phyloP scores from a whole-genome alignment of 2,888 invertebrate species.

The Euphydryas editha region DNA sequence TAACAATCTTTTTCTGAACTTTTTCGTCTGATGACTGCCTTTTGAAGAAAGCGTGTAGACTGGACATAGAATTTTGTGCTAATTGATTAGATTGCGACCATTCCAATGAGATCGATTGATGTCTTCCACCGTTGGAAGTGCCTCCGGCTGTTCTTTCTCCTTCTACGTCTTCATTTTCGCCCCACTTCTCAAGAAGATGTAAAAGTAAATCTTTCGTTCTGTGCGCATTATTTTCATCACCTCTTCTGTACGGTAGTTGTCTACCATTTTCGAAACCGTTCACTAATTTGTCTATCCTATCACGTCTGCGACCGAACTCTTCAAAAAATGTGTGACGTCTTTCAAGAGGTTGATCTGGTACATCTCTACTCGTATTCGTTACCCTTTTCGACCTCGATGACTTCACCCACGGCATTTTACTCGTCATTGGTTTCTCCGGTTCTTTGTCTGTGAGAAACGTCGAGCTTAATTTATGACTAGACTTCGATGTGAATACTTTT shows the following conservation, averaged over 20 bases:
- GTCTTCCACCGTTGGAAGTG: constrained; percentile 75
- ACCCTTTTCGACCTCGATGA: constrained; percentile 84
- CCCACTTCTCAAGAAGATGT: constrained; percentile 90
- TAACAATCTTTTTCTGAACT: constrained; percentile 68
- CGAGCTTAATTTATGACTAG: constrained; percentile 70
- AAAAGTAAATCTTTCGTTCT: constrained; percentile 90
- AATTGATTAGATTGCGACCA: constrained; percentile 89
- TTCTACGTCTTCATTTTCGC: constrained; percentile 82
- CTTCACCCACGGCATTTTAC: constrained; percentile 82
- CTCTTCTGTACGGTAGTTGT: constrained; percentile 76
- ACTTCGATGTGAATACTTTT: constrained; percentile 71
- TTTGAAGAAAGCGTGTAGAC: constrained; percentile 91
- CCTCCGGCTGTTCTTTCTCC: constrained; percentile 80
- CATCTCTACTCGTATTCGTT: constrained; percentile 88
- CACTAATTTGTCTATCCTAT: constrained; percentile 75
- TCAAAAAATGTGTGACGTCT: constrained; percentile 81
- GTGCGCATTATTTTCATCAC: constrained; percentile 84
- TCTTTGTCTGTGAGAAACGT: constrained; percentile 70
- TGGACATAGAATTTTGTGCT: constrained; percentile 91
- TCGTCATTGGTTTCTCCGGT: constrained; percentile 74
- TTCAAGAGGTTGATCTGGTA: constrained; percentile 86
- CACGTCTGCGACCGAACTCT: constrained; percentile 75
- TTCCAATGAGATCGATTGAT: constrained; percentile 90
- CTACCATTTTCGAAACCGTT: constrained; percentile 71
- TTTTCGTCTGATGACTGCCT: constrained; percentile 82